These are phyloP conservation scores for Amblyopsis rosae DNA, from an alignment of 2,113 vertebrate genomes.

Conservation along the genomic window DNA sequence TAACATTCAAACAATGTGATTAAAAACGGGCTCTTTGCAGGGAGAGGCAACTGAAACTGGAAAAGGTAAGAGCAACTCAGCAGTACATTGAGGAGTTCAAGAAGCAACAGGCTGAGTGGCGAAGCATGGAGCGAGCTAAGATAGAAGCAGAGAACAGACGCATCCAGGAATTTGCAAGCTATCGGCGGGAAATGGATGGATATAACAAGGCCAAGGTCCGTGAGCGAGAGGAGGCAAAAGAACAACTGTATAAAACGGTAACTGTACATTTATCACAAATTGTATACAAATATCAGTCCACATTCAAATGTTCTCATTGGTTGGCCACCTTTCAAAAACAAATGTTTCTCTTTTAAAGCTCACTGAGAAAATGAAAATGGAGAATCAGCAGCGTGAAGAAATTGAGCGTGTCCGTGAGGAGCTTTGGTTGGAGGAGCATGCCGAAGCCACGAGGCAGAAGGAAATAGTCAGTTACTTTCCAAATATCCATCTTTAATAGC, in stretches of 20 bases:
- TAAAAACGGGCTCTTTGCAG: conserved; percentile 55
- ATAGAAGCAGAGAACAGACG: conserved; percentile 89
- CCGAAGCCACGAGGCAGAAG: conserved; percentile 71
- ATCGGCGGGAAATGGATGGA: conserved; percentile 79
- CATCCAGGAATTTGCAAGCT: conserved; percentile 82
- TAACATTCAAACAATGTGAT: neutral
- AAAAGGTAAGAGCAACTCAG: conserved; percentile 83
- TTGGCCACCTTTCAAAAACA: neutral
- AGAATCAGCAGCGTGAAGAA: conserved; percentile 79
- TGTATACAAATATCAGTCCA: neutral
- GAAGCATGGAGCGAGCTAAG: conserved; percentile 82
- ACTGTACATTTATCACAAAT: neutral
- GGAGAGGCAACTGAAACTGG: conserved; percentile 83
- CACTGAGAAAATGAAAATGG: conserved; percentile 77
- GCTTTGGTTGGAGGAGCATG: conserved; percentile 85
- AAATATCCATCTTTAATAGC: too few species aligned
- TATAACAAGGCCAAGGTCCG: conserved; percentile 74
- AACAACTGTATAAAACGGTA: conserved; percentile 82
- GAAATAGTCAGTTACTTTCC: conserved; percentile 78
- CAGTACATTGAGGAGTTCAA: conserved; percentile 86
- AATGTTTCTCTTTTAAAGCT: conserved; percentile 65
- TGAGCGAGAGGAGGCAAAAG: conserved; percentile 81
- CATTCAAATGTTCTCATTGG: neutral
- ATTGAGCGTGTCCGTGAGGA: conserved; percentile 83
- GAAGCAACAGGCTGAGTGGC: conserved; percentile 83